Percentiles rank a stretch among this genome's conserved stretches.
Conservation (phyloP, 2,797 vertebrate genomes). For the Schizopygopsis malacanthus region DNA sequence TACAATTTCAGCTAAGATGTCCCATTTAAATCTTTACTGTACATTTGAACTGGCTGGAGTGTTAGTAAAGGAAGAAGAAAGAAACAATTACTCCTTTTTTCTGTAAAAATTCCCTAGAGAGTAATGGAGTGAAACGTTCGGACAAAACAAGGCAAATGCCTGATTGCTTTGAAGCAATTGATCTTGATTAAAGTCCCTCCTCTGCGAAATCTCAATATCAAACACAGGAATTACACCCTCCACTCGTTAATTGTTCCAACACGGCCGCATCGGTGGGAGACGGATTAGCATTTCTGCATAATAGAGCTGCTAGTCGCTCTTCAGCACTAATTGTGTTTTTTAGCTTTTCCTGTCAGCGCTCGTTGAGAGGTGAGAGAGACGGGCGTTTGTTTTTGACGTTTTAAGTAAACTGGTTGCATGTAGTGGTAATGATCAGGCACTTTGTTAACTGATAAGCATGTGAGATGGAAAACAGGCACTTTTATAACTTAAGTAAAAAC, state of each 20-base stretch:
- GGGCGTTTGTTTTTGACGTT: slow-evolving; percentile 42
- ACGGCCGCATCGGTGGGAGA: slow-evolving; percentile 44
- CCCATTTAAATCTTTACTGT: slow-evolving; percentile 9
- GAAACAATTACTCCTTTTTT: slow-evolving; percentile 32
- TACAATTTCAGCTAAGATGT: background rate
- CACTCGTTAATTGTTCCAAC: slow-evolving; percentile 55
- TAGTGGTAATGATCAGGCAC: slow-evolving; percentile 33
- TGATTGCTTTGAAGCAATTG: slow-evolving; percentile 53
- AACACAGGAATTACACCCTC: slow-evolving; percentile 57
- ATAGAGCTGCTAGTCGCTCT: slow-evolving; percentile 42
- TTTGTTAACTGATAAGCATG: background rate
- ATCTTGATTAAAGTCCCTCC: slow-evolving; percentile 57
- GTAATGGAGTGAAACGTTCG: background rate
- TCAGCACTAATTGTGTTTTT: slow-evolving; percentile 59
- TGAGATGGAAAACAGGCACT: too few relatives aligned
- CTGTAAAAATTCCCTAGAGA: slow-evolving; percentile 2
- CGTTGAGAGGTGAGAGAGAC: slow-evolving; percentile 43
- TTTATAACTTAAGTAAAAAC: background rate
- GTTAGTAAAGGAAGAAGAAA: background rate
- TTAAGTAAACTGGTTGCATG: slow-evolving; percentile 44
- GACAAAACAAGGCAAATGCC: slow-evolving; percentile 48
- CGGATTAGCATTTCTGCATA: slow-evolving; percentile 61
- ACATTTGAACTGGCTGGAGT: slow-evolving; percentile 1
- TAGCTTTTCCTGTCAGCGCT: slow-evolving; percentile 31
- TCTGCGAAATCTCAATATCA: slow-evolving; percentile 58